These are phyloP conservation scores for Enteromius radiatus DNA, from an alignment of 2,797 vertebrate genomes.

Conservation along the genomic window DNA sequence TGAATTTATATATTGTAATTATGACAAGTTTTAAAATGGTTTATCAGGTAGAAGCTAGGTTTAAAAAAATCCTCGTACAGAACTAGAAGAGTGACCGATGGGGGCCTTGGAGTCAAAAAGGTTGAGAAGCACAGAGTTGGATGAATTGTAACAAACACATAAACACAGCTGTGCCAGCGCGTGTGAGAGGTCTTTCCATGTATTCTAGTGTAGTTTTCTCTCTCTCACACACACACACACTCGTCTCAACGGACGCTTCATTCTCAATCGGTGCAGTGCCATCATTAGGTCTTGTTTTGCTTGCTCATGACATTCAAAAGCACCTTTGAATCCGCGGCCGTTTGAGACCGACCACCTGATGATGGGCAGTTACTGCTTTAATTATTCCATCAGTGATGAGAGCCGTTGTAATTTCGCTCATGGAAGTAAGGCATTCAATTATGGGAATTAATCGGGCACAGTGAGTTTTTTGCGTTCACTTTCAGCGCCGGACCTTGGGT, in stretches of 20 bases:
- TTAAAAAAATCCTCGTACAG: not conserved
- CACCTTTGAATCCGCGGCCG: conserved; percentile 62
- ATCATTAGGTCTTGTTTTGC: conserved; percentile 65
- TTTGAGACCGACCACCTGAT: conserved; percentile 66
- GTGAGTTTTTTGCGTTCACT: conserved; percentile 71
- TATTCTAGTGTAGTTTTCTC: conserved; percentile 20
- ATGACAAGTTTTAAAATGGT: not conserved
- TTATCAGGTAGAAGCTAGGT: not conserved
- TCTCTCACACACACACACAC: not conserved
- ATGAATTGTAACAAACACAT: not conserved
- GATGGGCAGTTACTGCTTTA: conserved; percentile 63
- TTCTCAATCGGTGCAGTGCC: conserved; percentile 40
- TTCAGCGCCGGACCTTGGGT: conserved; percentile 62
- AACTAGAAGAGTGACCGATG: not conserved
- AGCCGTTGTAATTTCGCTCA: conserved; percentile 70
- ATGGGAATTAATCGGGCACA: conserved; percentile 76
- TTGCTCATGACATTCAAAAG: conserved; percentile 65
- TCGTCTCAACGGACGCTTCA: not conserved
- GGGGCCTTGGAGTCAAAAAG: not conserved
- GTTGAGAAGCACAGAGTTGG: not conserved
- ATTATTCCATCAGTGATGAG: conserved; percentile 62
- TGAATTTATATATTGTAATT: not conserved
- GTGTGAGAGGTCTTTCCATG: conserved; percentile 26
- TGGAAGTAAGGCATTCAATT: conserved; percentile 75
- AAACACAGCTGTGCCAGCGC: not conserved